phyloP scores from a whole-genome alignment of 2,797 vertebrate species.

The Thaleichthys pacificus region DNA sequence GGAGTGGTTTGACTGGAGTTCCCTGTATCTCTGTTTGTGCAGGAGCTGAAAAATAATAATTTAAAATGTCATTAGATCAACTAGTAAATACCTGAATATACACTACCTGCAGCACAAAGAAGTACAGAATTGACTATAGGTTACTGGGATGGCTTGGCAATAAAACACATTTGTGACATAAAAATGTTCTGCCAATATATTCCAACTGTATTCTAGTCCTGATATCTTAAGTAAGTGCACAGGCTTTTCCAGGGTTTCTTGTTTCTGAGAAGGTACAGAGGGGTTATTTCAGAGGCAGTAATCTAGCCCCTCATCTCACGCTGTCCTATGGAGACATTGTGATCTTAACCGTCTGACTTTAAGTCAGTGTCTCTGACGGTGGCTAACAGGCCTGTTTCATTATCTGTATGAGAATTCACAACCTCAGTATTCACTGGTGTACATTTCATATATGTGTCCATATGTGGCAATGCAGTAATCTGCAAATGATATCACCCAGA shows the following conservation, averaged over 20 bases:
- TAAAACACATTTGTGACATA: not conserved
- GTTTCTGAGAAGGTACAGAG: not conserved
- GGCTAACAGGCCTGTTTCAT: constrained; percentile 7
- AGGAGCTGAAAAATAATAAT: constrained; percentile 26
- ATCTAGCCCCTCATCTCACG: not conserved
- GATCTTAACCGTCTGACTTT: not conserved
- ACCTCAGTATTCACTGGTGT: too few relatives aligned
- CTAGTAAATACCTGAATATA: not conserved
- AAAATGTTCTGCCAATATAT: not conserved
- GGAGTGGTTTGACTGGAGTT: not conserved
- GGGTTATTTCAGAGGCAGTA: not conserved
- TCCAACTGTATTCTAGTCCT: not conserved
- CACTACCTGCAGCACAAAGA: not conserved
- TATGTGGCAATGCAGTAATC: too few relatives aligned
- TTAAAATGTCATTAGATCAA: not conserved
- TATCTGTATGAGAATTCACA: constrained; percentile 24
- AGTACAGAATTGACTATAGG: not conserved
- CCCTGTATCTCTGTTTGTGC: not conserved
- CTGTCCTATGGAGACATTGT: not conserved
- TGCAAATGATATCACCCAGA: too few relatives aligned
- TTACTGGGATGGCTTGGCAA: too few relatives aligned
- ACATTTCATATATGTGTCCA: too few relatives aligned
- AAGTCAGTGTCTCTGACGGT: constrained; percentile 10
- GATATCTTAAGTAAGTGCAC: not conserved
- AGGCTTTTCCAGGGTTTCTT: not conserved